A percentile compares a stretch with the other conserved stretches of the same genome.
Evolutionary conservation across 2,113 vertebrate species (phyloP).

Genomic region (Lophura nycthemera): DNA sequence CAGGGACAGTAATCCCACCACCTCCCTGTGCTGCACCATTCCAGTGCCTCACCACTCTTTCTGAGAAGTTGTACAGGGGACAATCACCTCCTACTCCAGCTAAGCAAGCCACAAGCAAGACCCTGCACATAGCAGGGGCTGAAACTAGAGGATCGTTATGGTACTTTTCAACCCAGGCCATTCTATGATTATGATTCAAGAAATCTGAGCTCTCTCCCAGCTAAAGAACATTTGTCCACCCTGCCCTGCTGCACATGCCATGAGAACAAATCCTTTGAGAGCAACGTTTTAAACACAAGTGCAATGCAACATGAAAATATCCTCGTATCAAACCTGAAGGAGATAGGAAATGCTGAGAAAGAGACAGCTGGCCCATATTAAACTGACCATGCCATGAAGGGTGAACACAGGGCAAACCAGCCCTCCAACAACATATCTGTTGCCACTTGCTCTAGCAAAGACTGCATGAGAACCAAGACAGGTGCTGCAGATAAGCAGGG

Average conservation of each 20-base stretch:
- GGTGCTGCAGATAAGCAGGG: not conserved
- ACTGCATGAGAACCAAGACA: accelerated
- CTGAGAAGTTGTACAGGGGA: no score
- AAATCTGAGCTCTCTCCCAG: not conserved
- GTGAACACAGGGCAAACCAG: not conserved
- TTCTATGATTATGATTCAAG: no score
- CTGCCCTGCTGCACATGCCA: not conserved
- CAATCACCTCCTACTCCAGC: no score
- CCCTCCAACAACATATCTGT: accelerated
- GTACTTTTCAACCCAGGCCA: no score
- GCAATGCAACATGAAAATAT: not conserved
- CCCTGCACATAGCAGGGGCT: no score
- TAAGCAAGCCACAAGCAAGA: not conserved
- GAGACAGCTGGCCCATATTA: not conserved
- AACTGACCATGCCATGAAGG: not conserved
- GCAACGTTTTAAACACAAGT: not conserved
- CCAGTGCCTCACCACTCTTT: no score
- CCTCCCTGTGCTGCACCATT: no score
- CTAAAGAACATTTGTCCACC: not conserved
- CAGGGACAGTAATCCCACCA: no score
- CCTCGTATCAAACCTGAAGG: not conserved
- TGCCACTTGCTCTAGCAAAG: not conserved
- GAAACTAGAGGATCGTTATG: no score
- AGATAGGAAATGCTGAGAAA: not conserved
- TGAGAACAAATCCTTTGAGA: not conserved